phyloP scores from a whole-genome alignment of 2,113 vertebrate genomes.

The Grammomys surdaster region DNA sequence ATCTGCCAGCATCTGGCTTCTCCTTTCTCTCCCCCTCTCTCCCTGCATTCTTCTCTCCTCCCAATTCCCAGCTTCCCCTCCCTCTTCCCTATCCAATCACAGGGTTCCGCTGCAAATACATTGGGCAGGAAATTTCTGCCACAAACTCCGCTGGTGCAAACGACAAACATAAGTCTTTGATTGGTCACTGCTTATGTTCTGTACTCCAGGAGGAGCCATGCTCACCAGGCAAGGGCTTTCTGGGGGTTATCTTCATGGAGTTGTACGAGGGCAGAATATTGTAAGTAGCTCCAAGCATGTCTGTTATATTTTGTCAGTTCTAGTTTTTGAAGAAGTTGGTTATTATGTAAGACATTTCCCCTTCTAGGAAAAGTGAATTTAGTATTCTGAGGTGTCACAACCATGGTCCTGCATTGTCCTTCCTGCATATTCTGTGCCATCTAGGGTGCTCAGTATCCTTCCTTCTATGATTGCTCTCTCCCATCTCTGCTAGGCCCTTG shows the following conservation, averaged over 20 bases:
- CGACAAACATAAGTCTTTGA: not conserved
- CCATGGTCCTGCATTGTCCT: not conserved
- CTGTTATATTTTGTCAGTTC: not conserved
- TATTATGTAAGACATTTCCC: not conserved
- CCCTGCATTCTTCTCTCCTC: too few species aligned
- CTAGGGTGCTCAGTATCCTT: not conserved
- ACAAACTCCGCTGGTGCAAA: not conserved
- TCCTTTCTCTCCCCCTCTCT: too few species aligned
- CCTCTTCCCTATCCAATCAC: too few species aligned
- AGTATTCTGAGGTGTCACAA: not conserved
- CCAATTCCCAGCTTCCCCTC: too few species aligned
- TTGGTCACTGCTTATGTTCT: not conserved
- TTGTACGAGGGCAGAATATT: not conserved
- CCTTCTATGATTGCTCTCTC: not conserved
- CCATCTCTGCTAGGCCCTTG: not conserved
- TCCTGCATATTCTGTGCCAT: not conserved
- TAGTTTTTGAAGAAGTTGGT: not conserved
- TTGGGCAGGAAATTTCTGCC: too few species aligned
- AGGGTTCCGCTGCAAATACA: too few species aligned
- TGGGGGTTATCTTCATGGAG: not conserved
- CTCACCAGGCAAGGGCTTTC: not conserved
- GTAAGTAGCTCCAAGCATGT: not conserved
- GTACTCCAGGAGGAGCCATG: not conserved
- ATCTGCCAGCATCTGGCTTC: too few species aligned
- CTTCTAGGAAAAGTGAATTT: not conserved